These are phyloP conservation scores for Pitangus sulphuratus DNA, from an alignment of 2,797 vertebrate genomes.

Conservation along the genomic window DNA sequence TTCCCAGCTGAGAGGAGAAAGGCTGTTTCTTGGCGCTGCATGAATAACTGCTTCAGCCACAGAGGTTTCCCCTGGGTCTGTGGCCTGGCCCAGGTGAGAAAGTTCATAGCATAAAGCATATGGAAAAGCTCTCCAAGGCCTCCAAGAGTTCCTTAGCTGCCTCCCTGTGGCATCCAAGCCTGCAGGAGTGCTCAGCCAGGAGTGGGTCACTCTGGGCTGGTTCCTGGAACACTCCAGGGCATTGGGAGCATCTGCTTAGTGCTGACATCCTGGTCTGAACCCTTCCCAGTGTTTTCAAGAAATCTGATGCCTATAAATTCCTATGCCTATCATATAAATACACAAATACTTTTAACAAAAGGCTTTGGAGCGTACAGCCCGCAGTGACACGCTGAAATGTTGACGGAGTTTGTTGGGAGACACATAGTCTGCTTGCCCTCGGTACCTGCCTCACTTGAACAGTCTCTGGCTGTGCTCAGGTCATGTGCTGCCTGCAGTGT, in stretches of 20 bases:
- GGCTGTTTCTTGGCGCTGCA: not conserved
- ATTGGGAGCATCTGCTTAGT: not conserved
- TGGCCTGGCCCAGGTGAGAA: not conserved
- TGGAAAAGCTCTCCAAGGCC: not conserved
- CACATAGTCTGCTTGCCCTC: not conserved
- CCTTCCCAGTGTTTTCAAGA: not conserved
- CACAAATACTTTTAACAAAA: slow-evolving; percentile 25
- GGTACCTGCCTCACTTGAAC: not conserved
- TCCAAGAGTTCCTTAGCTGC: not conserved
- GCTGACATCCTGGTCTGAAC: not conserved
- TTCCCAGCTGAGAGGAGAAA: not conserved
- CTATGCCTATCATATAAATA: slow-evolving; percentile 26
- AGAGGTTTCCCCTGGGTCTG: not conserved
- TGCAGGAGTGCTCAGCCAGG: not conserved
- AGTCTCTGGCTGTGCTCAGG: not conserved
- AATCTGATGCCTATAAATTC: not conserved
- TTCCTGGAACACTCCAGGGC: not conserved
- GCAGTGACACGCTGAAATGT: not conserved
- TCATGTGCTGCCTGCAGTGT: not conserved
- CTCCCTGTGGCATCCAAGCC: not conserved
- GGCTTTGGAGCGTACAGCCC: not conserved
- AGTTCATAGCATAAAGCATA: not conserved
- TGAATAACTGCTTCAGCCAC: not conserved
- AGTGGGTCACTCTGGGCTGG: rapidly evolving
- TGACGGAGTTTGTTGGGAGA: not conserved